Base-by-base conservation (phyloP, 2,888 invertebrate genomes). In the Mesorhabditis spiculigera region DNA sequence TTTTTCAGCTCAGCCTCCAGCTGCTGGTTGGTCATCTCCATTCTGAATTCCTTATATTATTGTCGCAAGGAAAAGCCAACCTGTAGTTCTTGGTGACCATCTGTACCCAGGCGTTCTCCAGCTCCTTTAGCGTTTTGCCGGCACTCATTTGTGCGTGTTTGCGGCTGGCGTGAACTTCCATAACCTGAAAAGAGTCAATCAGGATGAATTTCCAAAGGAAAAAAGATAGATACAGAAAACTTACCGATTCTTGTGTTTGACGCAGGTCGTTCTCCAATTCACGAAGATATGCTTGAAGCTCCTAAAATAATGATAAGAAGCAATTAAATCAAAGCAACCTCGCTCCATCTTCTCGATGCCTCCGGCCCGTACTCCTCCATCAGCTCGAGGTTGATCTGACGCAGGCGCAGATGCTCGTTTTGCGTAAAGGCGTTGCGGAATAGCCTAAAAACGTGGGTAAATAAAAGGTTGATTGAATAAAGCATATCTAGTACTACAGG, bases 341-440 rank as follows among this genome's bases (percentile, higher is more conserved):
- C 28, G 28, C 28, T 28, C 28, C 28, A 28, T 28, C 28, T 28
- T 28, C 28, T 28, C 28, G 28, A 28, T 28, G 28, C 28, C 58
- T 82, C 81, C 5, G 73, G 72, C 4, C 78, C 81, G 62, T 75
- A 81, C 65, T 83, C 83, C 8, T 78, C 78, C 78, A 84, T 77
- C 66, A 84, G 68, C 66, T 82, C 81, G 70, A 84, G 68, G 68
- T 84, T 84, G 64, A 81, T 68, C 70, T 78, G 77, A 6, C 82
- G 75, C 72, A 84, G 67, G n/a, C 74, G 68, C 8, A 82, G 76
- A 70, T 82, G 82, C 66, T 80, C 80, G 66, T 84, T 78, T 72
- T 83, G 83, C 4, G 84, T 76, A 66, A 80, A 77, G 43, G 82
- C 82, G 67, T 84, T 84, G 45, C 75, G 74, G 74, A 28, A 28